Evolutionary conservation across 2,888 invertebrate genomes (phyloP), one percentile per base, ranked within the genome.

Genomic region (Dasypogon diadema): DNA sequence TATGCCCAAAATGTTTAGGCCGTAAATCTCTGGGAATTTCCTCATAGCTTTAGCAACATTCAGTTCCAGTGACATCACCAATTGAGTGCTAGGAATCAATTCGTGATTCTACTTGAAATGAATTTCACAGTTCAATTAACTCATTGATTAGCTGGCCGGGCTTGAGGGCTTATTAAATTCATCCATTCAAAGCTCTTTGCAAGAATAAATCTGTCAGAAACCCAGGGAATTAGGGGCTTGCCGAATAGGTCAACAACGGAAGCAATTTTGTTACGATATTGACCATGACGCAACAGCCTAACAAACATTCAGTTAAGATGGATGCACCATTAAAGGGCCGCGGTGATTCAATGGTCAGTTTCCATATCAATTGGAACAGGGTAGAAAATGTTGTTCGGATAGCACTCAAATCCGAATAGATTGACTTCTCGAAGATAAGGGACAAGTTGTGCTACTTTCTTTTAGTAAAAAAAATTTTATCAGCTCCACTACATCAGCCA

Each of bases 101-200:
- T 51, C 51, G 51, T 3, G 6, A 16, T 6, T 51, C 21, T n/a
- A 51, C 18, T 51, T n/a, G 14, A 51, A 51, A 51, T 51, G 5
- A 21, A 21, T 51, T 51, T 51, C 16, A 51, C 51, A 51, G 51
- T 51, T 51, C 51, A 51, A 51, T 51, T 16, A 21, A 51, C 51
- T 42, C 12, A 42, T 42, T 42, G 42, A 42, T 42, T 42, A 12
- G 42, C 42, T 42, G 8, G 42, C 8, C 12, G 42, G 42, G 6
- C 42, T 12, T 42, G 8, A 42, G 42, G 42, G 42, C 42, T 2
- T 42, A 42, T 42, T 42, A 12, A 42, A 42, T 42, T n/a, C 51
- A 51, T 18, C 1, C 2, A 51, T 5, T 18, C 16, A 21, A 8
- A 21, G 18, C 21, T 5, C 51, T 21, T 16, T 18, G n/a, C 14